Evolutionary conservation across 2,113 vertebrate species (phyloP).

Genomic region (human): DNA sequence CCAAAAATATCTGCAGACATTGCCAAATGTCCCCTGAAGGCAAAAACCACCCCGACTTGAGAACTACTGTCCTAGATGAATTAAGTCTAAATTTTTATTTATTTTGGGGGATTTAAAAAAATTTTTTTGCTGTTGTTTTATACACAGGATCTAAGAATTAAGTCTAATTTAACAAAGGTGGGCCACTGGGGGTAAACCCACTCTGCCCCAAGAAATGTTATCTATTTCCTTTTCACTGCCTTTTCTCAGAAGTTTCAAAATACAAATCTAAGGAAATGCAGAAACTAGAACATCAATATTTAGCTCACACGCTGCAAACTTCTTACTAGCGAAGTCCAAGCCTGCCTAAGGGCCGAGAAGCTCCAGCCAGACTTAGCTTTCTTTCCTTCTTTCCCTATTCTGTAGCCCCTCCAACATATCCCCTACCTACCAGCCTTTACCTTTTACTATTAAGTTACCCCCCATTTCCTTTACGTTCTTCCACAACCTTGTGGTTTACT

Average conservation of each 20-base stretch:
- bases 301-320: not conserved
- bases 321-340: not conserved
- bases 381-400: not conserved
- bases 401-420: not conserved
- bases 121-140: no score
- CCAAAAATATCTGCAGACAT: not conserved
- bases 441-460: not conserved
- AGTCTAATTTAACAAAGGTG: not conserved
- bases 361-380: rapidly evolving
- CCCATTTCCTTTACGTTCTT: constrained; percentile 50
- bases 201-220: no score
- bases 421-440: not conserved
- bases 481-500: constrained; percentile 52
- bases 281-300: not conserved
- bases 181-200: not conserved
- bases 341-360: not conserved
- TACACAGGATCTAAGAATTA: not conserved
- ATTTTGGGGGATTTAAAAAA: no score
- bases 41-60: not conserved
- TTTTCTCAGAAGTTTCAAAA: constrained; percentile 1
- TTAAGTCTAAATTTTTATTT: not conserved
- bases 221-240: not conserved
- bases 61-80: not conserved
- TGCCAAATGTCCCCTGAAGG: not conserved
- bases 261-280: not conserved